A percentile compares a stretch with the other conserved stretches of the same genome.
phyloP scores from a whole-genome alignment of 2,888 invertebrate species.

The Caenorhabditis sp. region DNA sequence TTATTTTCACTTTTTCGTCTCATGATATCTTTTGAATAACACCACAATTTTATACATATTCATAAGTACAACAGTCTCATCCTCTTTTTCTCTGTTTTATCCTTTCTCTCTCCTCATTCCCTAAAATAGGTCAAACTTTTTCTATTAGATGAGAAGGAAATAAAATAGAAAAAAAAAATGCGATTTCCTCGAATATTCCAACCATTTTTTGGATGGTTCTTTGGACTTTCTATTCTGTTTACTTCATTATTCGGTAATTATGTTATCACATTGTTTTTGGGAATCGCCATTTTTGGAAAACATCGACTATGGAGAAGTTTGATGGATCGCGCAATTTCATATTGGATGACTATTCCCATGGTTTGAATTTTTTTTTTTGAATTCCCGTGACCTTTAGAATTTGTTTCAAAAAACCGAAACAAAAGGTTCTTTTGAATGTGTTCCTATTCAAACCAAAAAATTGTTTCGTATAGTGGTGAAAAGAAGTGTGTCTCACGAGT shows the following conservation, averaged over 20 bases:
- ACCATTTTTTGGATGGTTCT: slow-evolving; percentile 57
- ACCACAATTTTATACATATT: too few species aligned
- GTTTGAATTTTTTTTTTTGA: slow-evolving; percentile 36
- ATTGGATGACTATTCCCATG: slow-evolving; percentile 70
- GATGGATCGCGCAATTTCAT: slow-evolving; percentile 69
- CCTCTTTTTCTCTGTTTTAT: slow-evolving; percentile 2
- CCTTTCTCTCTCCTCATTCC: neutral
- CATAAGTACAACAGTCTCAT: neutral
- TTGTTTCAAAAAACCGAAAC: neutral
- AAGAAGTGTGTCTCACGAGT: neutral
- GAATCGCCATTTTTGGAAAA: slow-evolving; percentile 52
- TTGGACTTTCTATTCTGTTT: slow-evolving; percentile 54
- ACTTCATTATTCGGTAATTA: slow-evolving; percentile 65
- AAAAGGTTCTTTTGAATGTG: neutral
- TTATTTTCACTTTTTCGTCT: neutral
- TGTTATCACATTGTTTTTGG: slow-evolving; percentile 65
- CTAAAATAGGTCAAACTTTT: neutral
- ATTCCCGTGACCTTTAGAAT: neutral
- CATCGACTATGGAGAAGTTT: slow-evolving; percentile 60
- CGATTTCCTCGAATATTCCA: slow-evolving; percentile 36
- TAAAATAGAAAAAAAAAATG: slow-evolving; percentile 1
- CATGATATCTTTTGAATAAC: neutral
- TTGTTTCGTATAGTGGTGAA: neutral
- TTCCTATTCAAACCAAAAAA: neutral
- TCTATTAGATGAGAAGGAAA: neutral